phyloP scores from a whole-genome alignment of 2,113 vertebrate genomes.

The Chiloscyllium plagiosum region DNA sequence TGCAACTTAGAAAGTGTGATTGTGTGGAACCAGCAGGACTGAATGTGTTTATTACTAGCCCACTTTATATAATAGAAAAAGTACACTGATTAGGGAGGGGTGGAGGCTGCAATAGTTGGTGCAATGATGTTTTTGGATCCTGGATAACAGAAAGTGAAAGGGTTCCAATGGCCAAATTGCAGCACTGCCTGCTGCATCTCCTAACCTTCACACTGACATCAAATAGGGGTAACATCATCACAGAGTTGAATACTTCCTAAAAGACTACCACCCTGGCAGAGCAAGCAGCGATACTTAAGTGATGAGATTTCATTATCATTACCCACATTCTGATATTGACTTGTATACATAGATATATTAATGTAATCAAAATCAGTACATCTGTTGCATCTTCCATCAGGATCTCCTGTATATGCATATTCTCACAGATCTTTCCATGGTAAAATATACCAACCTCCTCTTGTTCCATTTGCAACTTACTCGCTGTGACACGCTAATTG shows the following conservation, averaged over 20 bases:
- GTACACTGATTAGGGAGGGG: background rate
- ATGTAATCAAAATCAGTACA: background rate
- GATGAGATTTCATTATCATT: background rate
- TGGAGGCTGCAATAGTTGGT: background rate
- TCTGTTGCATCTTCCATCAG: background rate
- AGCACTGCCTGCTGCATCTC: background rate
- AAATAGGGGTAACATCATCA: background rate
- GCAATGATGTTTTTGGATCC: background rate
- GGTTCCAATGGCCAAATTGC: background rate
- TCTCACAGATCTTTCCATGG: no score
- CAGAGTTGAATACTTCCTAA: background rate
- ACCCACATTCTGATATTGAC: background rate
- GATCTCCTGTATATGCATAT: background rate
- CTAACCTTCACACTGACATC: background rate
- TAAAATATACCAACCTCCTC: background rate
- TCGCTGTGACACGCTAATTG: background rate
- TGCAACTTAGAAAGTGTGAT: background rate
- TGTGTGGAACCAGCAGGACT: background rate
- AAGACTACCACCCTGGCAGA: background rate
- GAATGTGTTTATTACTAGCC: background rate
- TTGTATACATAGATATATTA: background rate
- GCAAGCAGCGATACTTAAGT: background rate
- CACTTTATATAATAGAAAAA: background rate
- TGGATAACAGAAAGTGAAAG: background rate
- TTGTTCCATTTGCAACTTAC: background rate